Conservation (phyloP, 35 echinoderm and acorn worm genomes). For the Amphiura filiformis region DNA sequence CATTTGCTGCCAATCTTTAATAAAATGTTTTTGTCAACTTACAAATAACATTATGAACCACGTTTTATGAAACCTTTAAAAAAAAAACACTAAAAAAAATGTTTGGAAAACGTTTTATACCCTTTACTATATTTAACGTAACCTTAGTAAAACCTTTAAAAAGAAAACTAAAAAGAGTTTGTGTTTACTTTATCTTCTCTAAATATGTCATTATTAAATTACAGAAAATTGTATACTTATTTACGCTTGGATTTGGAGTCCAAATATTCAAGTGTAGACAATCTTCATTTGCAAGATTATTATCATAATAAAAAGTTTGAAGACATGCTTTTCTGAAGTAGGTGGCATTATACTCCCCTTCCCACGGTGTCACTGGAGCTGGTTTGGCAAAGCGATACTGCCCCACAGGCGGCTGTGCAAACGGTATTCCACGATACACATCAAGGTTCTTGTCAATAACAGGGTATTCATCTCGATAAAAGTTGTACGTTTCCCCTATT, state of each 20-base stretch:
- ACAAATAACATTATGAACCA: too few relatives aligned
- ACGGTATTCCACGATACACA: conserved; percentile 68
- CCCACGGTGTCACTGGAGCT: conserved; percentile 5
- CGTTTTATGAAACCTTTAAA: too few relatives aligned
- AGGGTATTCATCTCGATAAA: conserved; percentile 14
- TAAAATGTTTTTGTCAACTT: too few relatives aligned
- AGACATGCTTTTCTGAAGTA: conserved; percentile 21
- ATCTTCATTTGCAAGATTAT: conserved; percentile 55
- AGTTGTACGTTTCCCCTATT: conserved; percentile 42
- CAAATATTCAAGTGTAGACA: conserved; percentile 83
- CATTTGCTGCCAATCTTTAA: too few relatives aligned
- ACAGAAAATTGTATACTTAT: too few relatives aligned
- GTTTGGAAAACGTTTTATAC: too few relatives aligned
- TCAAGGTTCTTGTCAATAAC: conserved; percentile 19
- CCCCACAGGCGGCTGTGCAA: conserved; percentile 45
- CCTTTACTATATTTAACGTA: too few relatives aligned
- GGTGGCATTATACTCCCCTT: conserved; percentile 30
- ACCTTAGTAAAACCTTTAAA: too few relatives aligned
- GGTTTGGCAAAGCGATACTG: conserved; percentile 53
- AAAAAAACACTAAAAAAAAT: too few relatives aligned
- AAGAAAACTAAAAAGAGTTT: too few relatives aligned
- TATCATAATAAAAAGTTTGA: conserved; percentile 5
- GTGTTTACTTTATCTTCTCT: too few relatives aligned
- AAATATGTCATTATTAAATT: too few relatives aligned
- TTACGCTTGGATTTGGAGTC: conserved; percentile 66